Evolutionary conservation across 2,113 vertebrate genomes (phyloP), one percentile per base, ranked within the genome.

Genomic region (Lagopus leucura): DNA sequence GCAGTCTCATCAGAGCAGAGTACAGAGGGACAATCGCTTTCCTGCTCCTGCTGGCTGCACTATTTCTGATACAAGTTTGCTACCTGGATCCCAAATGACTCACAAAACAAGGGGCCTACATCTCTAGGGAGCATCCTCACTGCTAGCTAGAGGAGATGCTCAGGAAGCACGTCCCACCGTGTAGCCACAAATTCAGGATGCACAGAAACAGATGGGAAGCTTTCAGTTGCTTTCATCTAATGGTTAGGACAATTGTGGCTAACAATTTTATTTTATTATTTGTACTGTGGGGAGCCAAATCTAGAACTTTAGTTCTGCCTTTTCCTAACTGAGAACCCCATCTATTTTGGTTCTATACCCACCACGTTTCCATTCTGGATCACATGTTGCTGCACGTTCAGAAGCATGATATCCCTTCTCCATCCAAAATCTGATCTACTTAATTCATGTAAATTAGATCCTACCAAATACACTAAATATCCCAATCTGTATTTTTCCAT

Each of bases 321-420:
- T 67, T 52, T n/a, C 14, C 25, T 27, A 7, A 8, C 21, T 38
- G 24, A 60, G 28, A 71, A 60, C 81, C 47, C 81, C 65, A 48
- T 27, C 28, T 54, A 4, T 2, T 89, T 89, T 72, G 15, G 16
- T 78, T 82, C 65, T 12, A 8, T 43, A 54, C 32, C 30, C 73
- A 70, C 4, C 38, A 75, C 14, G 9, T 45, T 61, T 57, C 58
- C 36, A 6, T 45, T 76, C 24, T 17, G 18, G 78, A 80, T 69
- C 36, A 5, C 0, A 1, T 0, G 0, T 18, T 71, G 13, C 55
- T 55, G 24, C 14, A 11, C 0, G 0, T 42, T 65, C 28, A 65
- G 79, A 54, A 88, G 63, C 25, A 82, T 13, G 16, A 74, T 5
- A 10, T 65, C 12, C 2, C 30, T 10, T 60, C 34, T 38, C 47